phyloP scores from a whole-genome alignment of 2,113 vertebrate genomes.

The Nothoprocta perdicaria region DNA sequence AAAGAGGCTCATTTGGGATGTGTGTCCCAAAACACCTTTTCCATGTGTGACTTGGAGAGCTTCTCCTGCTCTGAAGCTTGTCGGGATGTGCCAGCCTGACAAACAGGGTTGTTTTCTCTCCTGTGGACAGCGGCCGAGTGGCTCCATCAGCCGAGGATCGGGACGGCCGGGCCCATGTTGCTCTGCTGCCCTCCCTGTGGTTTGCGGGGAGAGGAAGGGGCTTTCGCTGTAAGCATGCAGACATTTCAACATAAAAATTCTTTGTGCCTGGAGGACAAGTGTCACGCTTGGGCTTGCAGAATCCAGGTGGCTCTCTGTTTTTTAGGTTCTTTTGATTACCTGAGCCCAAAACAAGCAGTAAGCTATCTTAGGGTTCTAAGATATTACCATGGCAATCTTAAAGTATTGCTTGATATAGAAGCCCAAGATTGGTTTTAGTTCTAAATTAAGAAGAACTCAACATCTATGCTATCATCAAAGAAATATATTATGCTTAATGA shows the following conservation, averaged over 20 bases:
- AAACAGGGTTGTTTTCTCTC: background rate
- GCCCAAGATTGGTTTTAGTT: too few relatives aligned
- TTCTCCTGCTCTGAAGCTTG: background rate
- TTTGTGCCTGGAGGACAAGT: background rate
- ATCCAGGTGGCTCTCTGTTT: background rate
- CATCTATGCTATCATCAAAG: background rate
- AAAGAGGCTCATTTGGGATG: background rate
- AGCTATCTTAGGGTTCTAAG: background rate
- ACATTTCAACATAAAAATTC: too few relatives aligned
- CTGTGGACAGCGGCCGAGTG: background rate
- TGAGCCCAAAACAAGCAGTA: background rate
- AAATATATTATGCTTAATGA: too few relatives aligned
- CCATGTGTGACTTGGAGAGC: background rate
- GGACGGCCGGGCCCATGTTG: background rate
- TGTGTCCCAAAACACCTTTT: background rate
- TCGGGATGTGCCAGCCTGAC: too few relatives aligned
- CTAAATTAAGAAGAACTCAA: too few relatives aligned
- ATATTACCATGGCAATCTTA: too few relatives aligned
- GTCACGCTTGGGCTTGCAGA: background rate
- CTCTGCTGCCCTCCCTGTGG: accelerated
- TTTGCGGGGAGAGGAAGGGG: too few relatives aligned
- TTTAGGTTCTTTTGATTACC: background rate
- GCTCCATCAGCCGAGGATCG: background rate
- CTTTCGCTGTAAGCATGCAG: background rate
- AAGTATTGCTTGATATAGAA: background rate